Evolutionary conservation across 35 echinoderm and acorn worm species (phyloP).

Genomic region (Apostichopus californicus): DNA sequence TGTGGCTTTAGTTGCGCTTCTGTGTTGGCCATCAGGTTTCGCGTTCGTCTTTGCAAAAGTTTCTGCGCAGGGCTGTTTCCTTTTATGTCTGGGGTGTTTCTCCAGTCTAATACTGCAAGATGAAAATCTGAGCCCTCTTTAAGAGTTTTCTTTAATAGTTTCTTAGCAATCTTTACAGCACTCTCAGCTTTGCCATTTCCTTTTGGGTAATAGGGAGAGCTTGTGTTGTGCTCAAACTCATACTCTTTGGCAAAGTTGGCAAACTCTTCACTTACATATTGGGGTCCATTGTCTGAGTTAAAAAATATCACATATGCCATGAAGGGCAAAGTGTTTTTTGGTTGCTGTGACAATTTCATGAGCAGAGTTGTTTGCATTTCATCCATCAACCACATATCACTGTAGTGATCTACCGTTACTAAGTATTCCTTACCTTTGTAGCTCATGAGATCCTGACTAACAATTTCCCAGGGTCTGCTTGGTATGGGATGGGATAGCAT

Average conservation of each 20-base stretch:
- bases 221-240: too few species aligned
- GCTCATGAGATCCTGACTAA: neutral
- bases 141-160: too few species aligned
- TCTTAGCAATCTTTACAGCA: too few species aligned
- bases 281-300: neutral
- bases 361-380: neutral
- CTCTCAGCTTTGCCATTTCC: constrained; percentile 26
- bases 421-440: too few species aligned
- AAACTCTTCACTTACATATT: too few species aligned
- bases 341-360: too few species aligned
- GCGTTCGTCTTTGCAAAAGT: neutral
- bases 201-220: constrained; percentile 34
- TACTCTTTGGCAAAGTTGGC: too few species aligned
- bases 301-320: neutral
- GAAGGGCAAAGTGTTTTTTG: neutral
- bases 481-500: constrained; percentile 58
- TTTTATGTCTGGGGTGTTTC: constrained; percentile 63
- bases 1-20: constrained; percentile 24
- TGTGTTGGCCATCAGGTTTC: too few species aligned
- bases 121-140: constrained; percentile 20
- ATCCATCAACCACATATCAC: constrained; percentile 43
- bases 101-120: constrained; percentile 74
- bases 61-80: constrained; percentile 72
- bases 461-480: constrained; percentile 49
- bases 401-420: too few species aligned